phyloP scores from a whole-genome alignment of 2,113 vertebrate genomes.

The Pelodiscus sinensis region DNA sequence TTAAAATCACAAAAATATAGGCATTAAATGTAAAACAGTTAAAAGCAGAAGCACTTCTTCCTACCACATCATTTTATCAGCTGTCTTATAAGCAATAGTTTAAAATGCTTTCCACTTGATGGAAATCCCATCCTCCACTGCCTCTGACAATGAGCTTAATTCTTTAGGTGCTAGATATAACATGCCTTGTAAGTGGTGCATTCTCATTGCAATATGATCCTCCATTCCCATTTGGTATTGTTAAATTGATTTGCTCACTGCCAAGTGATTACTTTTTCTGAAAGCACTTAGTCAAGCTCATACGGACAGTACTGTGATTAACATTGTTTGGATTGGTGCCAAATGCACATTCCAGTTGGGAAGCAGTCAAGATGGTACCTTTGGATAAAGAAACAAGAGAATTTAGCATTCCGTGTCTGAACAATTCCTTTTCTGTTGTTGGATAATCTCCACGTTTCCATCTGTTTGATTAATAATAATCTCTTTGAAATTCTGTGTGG shows the following conservation, averaged over 20 bases:
- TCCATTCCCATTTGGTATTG: not conserved
- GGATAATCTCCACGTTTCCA: not conserved
- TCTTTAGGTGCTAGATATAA: not conserved
- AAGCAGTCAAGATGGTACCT: not conserved
- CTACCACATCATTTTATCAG: not conserved
- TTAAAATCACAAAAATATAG: not conserved
- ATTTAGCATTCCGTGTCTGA: not conserved
- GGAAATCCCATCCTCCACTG: not conserved
- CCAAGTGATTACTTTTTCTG: not conserved
- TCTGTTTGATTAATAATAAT: not conserved
- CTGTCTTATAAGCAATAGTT: not conserved
- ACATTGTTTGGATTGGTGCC: not conserved
- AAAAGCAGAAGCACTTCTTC: not conserved
- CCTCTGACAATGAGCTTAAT: not conserved
- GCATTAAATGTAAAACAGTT: not conserved
- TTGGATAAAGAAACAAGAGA: too few relatives aligned
- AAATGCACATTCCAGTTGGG: not conserved
- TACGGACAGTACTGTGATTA: not conserved
- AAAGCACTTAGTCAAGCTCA: not conserved
- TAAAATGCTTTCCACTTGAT: not conserved
- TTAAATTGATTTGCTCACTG: not conserved
- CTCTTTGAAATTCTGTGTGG: not conserved
- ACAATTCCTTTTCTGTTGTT: not conserved
- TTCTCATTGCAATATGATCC: not conserved
- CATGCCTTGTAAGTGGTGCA: not conserved